Evolutionary conservation across 2,888 invertebrate species (phyloP), one percentile per base, ranked within the genome.

Genomic region (Drosophila ezoana): DNA sequence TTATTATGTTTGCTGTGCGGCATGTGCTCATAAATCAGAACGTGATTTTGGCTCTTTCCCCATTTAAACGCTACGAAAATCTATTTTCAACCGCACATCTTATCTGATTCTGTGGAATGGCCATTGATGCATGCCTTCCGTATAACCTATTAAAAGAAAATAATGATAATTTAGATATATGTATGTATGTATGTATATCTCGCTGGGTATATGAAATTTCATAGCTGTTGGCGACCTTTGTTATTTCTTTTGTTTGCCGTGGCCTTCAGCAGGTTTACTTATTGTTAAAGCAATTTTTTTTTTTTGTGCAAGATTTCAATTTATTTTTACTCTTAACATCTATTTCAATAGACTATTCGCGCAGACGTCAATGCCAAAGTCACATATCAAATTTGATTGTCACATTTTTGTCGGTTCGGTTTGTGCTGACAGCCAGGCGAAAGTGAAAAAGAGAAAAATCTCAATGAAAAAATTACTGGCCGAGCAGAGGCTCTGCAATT

Each of bases 331-430:
- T 20, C 54, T 20, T 62, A 71, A 79, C 37, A 57, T 76, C 70
- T 83, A 84, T 84, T 81, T 81, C 75, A 64, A 81, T 83, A 67
- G 68, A 56, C 63, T 51, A 47, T 64, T 66, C 51, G 52, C 45
- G 54, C 14, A 52, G 68, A 79, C 81, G 79, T 84, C 81, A 81
- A 81, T 81, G 81, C 81, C 81, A 81, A 81, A 81, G 81, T 79
- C 85, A 82, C 66, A 82, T 63, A 77, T 83, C 84, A 81, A 70
- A 80, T 83, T 68, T 75, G 79, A 78, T 63, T 76, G 76, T 76
- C 76, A 76, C 62, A 68, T 74, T 65, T 74, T 62, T 68, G 41
- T 66, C 40, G 14, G 20, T 9, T 11, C 28, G 6, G 28, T 59
- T 35, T 10, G 32, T 20, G 51, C 9, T 37, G 68, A 23, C 53